phyloP scores from a whole-genome alignment of 2,797 vertebrate genomes.

The Centroberyx gerrardi region DNA sequence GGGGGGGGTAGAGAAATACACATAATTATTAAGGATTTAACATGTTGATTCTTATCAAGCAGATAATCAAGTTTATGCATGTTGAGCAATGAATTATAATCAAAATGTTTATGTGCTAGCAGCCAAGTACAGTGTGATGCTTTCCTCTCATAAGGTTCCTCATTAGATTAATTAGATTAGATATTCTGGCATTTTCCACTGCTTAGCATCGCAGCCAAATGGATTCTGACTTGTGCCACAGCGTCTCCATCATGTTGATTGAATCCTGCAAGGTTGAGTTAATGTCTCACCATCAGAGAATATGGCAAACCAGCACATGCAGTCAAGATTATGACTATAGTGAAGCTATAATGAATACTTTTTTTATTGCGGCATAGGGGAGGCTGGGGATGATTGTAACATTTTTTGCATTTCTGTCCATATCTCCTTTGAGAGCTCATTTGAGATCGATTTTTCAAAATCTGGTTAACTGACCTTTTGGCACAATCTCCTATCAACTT shows the following conservation, averaged over 20 bases:
- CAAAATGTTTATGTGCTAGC: slow-evolving; percentile 53
- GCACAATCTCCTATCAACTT: too few species aligned
- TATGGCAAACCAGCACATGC: slow-evolving; percentile 21
- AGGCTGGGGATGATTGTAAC: background rate
- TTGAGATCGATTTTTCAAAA: too few species aligned
- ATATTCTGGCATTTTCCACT: slow-evolving; percentile 63
- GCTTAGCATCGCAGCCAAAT: slow-evolving; percentile 61
- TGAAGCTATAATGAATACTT: slow-evolving; percentile 2
- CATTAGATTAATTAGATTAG: slow-evolving; percentile 65
- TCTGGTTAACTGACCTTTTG: too few species aligned
- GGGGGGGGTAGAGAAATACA: background rate
- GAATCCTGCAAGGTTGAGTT: slow-evolving; percentile 51
- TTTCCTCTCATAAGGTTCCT: slow-evolving; percentile 61
- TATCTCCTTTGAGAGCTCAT: too few species aligned
- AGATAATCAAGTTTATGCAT: slow-evolving; percentile 51
- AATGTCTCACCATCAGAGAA: slow-evolving; percentile 50
- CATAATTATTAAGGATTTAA: background rate
- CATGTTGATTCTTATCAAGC: slow-evolving; percentile 44
- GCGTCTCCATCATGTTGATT: slow-evolving; percentile 50
- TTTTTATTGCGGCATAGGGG: background rate
- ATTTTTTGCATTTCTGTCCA: too few species aligned
- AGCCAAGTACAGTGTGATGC: slow-evolving; percentile 55
- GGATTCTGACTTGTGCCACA: slow-evolving; percentile 60
- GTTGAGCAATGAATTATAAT: slow-evolving; percentile 53
- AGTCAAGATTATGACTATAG: slow-evolving; percentile 26